Percentiles rank a stretch among this genome's conserved stretches.
Conservation (phyloP, 2,797 vertebrate species). For the Apogon talboti region DNA sequence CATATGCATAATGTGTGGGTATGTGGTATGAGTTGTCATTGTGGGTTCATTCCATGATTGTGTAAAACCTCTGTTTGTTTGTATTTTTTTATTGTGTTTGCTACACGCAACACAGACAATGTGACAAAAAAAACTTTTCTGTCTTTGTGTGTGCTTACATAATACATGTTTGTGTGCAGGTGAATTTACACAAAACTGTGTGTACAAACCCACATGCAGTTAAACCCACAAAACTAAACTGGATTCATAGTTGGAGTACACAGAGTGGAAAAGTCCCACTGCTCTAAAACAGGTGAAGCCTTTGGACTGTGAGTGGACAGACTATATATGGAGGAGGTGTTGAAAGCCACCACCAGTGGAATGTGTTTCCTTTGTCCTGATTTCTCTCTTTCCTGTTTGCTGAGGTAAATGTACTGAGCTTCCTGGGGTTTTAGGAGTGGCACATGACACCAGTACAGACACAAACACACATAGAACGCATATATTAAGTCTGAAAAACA, state of each 20-base stretch:
- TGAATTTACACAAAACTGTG: conserved; percentile 19
- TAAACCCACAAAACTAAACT: conserved; percentile 9
- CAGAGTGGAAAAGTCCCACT: conserved; percentile 1
- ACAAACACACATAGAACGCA: conserved; percentile 6
- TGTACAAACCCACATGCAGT: conserved; percentile 29
- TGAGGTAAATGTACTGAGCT: conserved; percentile 16
- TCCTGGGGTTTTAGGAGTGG: conserved; percentile 8
- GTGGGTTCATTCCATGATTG: conserved; percentile 27
- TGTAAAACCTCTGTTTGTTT: conserved; percentile 45
- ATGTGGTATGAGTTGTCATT: too few species aligned
- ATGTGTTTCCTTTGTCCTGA: conserved; percentile 47
- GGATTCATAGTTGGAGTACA: conserved; percentile 1
- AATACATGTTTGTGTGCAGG: background rate
- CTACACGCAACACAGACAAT: too few species aligned
- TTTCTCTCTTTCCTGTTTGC: conserved; percentile 66
- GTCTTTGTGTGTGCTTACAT: conserved; percentile 1
- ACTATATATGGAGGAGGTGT: conserved; percentile 29
- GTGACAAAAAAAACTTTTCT: background rate
- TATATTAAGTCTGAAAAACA: conserved; percentile 18
- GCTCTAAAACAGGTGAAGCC: conserved; percentile 13
- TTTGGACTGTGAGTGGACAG: conserved; percentile 1
- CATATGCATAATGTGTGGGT: too few species aligned
- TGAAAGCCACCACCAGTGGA: conserved; percentile 62
- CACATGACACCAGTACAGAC: conserved; percentile 25
- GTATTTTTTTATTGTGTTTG: background rate